Conservation (phyloP, 2,113 vertebrate species). For the Sialia sialis region DNA sequence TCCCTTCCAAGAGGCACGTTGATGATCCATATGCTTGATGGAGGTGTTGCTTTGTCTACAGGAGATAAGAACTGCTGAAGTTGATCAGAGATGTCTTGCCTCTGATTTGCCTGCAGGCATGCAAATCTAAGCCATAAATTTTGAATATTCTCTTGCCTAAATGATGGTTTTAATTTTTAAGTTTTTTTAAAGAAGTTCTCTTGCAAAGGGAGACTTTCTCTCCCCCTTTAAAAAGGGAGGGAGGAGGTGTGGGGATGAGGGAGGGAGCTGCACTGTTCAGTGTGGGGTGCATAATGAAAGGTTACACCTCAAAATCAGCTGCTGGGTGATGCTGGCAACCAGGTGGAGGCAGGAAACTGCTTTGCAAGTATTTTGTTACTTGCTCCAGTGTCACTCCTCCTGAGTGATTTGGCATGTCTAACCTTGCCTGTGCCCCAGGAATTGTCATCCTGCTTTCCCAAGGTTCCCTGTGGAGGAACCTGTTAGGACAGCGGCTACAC, state of each 20-base stretch:
- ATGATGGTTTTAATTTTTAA: not conserved
- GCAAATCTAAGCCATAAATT: not conserved
- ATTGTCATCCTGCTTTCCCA: not conserved
- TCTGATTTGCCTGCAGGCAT: conserved; percentile 8
- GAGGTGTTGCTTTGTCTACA: conserved; percentile 37
- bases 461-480: not conserved
- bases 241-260: not conserved
- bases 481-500: not conserved
- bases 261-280: not conserved
- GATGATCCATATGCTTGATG: conserved; percentile 41
- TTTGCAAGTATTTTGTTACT: not conserved
- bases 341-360: not conserved
- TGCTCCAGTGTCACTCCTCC: not conserved
- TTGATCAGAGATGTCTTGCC: conserved; percentile 1
- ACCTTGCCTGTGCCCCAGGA: not conserved
- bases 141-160: not conserved
- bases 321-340: not conserved
- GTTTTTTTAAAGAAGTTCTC: not conserved
- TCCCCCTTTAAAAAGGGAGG: not conserved
- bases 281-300: not conserved
- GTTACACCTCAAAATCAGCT: not conserved
- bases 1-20: conserved; percentile 30
- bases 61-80: not conserved
- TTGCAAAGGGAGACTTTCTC: not conserved
- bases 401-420: accelerated